Evolutionary conservation across 2,888 invertebrate genomes (phyloP), one percentile per base, ranked within the genome.

Genomic region (Drosophila fulvimacula): DNA sequence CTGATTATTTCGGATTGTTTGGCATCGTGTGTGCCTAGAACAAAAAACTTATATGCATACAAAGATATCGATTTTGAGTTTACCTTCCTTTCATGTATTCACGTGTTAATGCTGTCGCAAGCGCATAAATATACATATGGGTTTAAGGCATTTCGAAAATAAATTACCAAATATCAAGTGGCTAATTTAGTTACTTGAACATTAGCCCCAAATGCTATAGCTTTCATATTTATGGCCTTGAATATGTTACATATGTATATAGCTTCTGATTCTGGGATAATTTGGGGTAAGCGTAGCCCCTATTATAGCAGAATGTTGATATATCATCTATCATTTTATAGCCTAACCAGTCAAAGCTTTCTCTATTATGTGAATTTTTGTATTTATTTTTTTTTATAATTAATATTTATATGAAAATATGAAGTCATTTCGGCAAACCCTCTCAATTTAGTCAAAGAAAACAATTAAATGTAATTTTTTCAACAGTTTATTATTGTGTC

Each of bases 401-500:
- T n/a, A n/a, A 32, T 32, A 13, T 30, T 6, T 19, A 13, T 19
- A 32, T 13, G 9, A 9, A 46, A 24, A 13, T 7, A 19, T 32
- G n/a, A 2, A 46, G n/a, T 46, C 13, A 10, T 27, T 46, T n/a
- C n/a, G n/a, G 44, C 24, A 15, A 36, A 21, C 24, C 24, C n/a
- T 11, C 24, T 52, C 24, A 24, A 17, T 34, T 19, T 1, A 15
- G 7, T 7, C n/a, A 30, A 42, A 27, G 17, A 69, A 67, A 69
- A 69, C 58, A 42, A n/a, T 17, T 13, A 55, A 24, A 17, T 44
- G 10, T 11, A 21, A 27, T 55, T 70, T 49, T 52, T 62, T 56
- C 32, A 69, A 69, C 69, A 71, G 51, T 72, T 69, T 69, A 71
- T 69, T 69, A 72, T 71, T 61, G 62, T 44, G 72, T 56, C 72